Percentiles rank a stretch among this genome's conserved stretches.
These are phyloP conservation scores for Sphaeramia orbicularis DNA, from an alignment of 2,797 vertebrate genomes.

Conservation along the genomic window DNA sequence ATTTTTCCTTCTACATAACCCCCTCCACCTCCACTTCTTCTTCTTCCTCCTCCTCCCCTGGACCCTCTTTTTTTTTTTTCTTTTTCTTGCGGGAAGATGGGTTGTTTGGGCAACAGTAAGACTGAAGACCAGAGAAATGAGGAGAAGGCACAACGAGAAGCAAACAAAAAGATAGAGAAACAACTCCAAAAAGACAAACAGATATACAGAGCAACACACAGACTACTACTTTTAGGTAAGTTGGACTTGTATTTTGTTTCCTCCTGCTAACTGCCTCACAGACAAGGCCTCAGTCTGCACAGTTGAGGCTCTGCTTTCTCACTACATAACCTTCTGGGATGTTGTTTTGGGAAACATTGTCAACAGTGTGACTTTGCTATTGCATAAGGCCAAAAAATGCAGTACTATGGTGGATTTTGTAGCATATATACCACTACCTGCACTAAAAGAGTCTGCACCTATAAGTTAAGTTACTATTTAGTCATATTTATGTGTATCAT, in stretches of 20 bases:
- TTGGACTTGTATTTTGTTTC: slow-evolving; percentile 17
- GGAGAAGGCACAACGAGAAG: slow-evolving; percentile 96
- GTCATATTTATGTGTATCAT: too few relatives aligned
- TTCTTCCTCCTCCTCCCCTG: slow-evolving; percentile 73
- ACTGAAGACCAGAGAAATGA: slow-evolving; percentile 98
- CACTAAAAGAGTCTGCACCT: too few relatives aligned
- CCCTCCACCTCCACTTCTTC: slow-evolving; percentile 44
- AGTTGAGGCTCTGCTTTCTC: slow-evolving; percentile 54
- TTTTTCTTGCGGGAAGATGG: slow-evolving; percentile 90
- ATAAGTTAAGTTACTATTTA: too few relatives aligned
- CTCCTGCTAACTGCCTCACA: slow-evolving; percentile 24
- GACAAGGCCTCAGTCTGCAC: slow-evolving; percentile 48
- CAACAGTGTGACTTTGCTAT: slow-evolving; percentile 70
- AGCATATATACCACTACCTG: slow-evolving; percentile 5
- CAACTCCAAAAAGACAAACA: slow-evolving; percentile 98
- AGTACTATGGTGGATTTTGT: slow-evolving; percentile 39
- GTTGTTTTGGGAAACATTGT: slow-evolving; percentile 76
- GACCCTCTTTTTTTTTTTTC: slow-evolving; percentile 67
- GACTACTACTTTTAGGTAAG: slow-evolving; percentile 94
- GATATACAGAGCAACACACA: slow-evolving; percentile 95
- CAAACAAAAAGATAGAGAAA: slow-evolving; percentile 97
- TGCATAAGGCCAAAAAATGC: slow-evolving; percentile 64
- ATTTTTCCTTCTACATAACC: slow-evolving; percentile 54
- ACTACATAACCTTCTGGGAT: slow-evolving; percentile 70
- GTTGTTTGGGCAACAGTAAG: slow-evolving; percentile 97